Base-by-base conservation (phyloP, 2,113 vertebrate species). In the Equus przewalskii region DNA sequence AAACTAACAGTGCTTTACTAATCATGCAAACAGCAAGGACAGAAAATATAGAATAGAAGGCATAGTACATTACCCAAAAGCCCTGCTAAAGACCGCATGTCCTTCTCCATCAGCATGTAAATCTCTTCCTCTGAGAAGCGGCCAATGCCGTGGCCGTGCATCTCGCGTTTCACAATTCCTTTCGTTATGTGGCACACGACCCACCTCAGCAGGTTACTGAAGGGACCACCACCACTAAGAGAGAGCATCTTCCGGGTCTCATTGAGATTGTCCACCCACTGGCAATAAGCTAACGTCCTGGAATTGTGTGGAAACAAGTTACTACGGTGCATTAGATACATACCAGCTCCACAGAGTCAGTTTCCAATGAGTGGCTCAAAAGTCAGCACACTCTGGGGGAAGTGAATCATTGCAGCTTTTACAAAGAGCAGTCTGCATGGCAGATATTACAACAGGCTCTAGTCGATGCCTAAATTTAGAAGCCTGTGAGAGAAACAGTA, bases 181-280 rank as follows among this genome's bases (percentile, higher is more conserved):
- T 99, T 99, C 6, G 99, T 99, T 98, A 99, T 99, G 51, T 99
- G 99, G 98, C 99, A 99, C 79, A 99, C 98, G 96, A 99, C 99
- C 99, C 99, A 99, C 98, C 99, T 99, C 91, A 99, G 99, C 67
- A 99, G 98, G 97, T 99, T 99, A 58, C 99, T 99, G 97, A 99
- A 99, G n/a, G 99, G 99, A 54, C 99, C 99, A 33, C 98, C 99
- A 44, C 99, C 99, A 70, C 98, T 99, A 97, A 99, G 99, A 0
- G 99, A 99, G 92, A 99, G 99, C 98, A 99, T 99, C 99, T 99
- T 99, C 97, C 99, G 99, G 0, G 99, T 99, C 98, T 99, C 99
- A 1, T 99, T 99, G 96, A 99, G 99, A 94, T 99, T 99, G 98
- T 99, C 99, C 98, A 99, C 99, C 99, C 99, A 99, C 8, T 99